Conservation (phyloP, 2,113 vertebrate genomes). For the Labeo rohita region DNA sequence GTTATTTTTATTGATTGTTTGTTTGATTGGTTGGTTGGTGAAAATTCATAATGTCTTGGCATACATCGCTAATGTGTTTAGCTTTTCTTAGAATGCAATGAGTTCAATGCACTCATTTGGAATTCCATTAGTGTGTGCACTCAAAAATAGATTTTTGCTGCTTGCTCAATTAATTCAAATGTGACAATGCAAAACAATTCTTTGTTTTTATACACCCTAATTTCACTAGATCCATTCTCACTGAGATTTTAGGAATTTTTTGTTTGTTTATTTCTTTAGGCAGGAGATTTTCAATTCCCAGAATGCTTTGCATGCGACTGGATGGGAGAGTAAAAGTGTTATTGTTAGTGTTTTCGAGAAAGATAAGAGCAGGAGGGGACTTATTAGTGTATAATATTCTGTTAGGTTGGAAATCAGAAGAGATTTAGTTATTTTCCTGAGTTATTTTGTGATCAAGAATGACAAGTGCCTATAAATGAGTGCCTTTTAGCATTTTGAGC, state of each 20-base stretch:
- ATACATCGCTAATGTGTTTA: too few species aligned
- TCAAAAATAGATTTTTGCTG: too few species aligned
- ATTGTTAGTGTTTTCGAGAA: not conserved
- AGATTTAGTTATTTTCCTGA: not conserved
- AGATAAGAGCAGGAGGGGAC: not conserved
- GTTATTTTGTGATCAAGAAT: not conserved
- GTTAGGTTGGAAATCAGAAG: not conserved
- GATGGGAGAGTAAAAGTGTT: not conserved
- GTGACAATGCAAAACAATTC: not conserved
- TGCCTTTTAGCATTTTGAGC: not conserved
- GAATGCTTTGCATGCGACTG: not conserved
- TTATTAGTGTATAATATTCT: not conserved
- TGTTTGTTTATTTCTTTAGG: not conserved
- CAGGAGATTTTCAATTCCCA: not conserved
- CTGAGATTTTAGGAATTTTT: not conserved
- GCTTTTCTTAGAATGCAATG: too few species aligned
- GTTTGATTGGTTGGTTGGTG: too few species aligned
- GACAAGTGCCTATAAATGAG: not conserved
- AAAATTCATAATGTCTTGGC: too few species aligned
- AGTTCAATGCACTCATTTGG: too few species aligned
- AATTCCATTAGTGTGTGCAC: too few species aligned
- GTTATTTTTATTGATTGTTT: too few species aligned
- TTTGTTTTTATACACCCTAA: not conserved
- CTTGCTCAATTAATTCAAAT: not conserved
- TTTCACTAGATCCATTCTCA: not conserved